phyloP scores from a whole-genome alignment of 2,888 invertebrate genomes.

The Nemotelus nigrinus region DNA sequence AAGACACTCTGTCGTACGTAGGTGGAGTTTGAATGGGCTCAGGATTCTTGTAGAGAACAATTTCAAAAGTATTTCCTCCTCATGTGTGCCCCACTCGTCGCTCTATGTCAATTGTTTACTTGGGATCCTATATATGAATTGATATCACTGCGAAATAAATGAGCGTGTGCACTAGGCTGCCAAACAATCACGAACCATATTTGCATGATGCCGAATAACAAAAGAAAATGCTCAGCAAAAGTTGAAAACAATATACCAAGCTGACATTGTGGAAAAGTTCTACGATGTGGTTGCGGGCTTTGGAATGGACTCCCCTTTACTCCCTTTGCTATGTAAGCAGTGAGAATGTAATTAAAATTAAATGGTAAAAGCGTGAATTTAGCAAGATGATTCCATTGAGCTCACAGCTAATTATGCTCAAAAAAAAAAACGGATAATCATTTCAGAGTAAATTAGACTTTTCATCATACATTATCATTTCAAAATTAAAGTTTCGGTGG shows the following conservation, averaged over 20 bases:
- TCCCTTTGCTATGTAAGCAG: no score
- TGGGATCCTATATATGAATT: constrained; percentile 7
- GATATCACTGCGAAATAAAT: neutral
- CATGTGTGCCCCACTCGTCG: constrained; percentile 11
- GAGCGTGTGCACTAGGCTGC: constrained; percentile 33
- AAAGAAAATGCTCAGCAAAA: constrained; percentile 45
- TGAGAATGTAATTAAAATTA: no score
- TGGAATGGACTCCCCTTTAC: no score
- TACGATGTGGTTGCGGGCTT: neutral
- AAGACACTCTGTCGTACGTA: constrained; percentile 4
- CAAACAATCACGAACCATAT: constrained; percentile 48
- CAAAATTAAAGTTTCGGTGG: no score
- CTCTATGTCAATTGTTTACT: neutral
- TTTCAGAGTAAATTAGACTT: no score
- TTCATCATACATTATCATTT: no score
- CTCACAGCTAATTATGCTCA: no score
- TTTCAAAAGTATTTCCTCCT: constrained; percentile 24
- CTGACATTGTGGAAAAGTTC: constrained; percentile 32
- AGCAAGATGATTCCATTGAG: no score
- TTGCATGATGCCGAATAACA: constrained; percentile 44
- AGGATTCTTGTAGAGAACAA: constrained; percentile 16
- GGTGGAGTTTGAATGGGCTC: constrained; percentile 11
- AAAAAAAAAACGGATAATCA: no score
- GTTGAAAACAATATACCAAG: constrained; percentile 33
- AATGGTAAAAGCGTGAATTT: no score